Evolutionary conservation across 2,888 invertebrate genomes (phyloP), one percentile per base, ranked within the genome.

Genomic region (Noctuana brunneofusca): DNA sequence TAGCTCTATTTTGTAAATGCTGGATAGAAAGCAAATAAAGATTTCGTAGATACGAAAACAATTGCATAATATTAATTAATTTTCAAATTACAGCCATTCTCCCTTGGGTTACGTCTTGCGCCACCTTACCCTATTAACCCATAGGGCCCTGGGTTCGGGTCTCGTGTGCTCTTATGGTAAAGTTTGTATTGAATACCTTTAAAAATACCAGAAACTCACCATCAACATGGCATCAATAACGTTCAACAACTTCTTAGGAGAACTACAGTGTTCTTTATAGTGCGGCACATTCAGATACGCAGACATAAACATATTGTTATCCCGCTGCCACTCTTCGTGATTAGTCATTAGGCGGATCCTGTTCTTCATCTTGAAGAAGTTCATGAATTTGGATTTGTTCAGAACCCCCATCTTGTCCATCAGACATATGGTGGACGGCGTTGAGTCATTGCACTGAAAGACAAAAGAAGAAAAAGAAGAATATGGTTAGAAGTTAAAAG

Each of bases 281-380:
- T 83, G 60, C 0, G 83, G 84, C n/a, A 73, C 70, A 6, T 73
- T 75, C 0, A 71, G 72, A 30, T 86, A 82, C 0, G 80, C 76
- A 14, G 76, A 80, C 22, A 77, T 59, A 54, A 81, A 85, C 0
- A 80, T 67, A 0, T 79, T 74, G 0, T 65, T 64, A 5, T 79
- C 60, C 0, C 70, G 66, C 0, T 72, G 64, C 86, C 86, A 83
- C 6, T 75, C 77, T 0, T 58, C 62, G 20, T 78, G 64, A 0
- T 68, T 65, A 53, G 71, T 63, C 0, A n/a, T n/a, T n/a, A n/a
- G n/a, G n/a, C 81, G 76, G 22, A 90, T 81, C 3, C 66, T 73
- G 27, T 86, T 79, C 68, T 86, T 87, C 86, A 87, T 86, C 64
- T 76, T 80, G 72, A 89, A 89, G 66, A 89, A 83, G 52, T 89